Percentiles rank a stretch among this genome's conserved stretches.
Conservation (phyloP, 2,888 invertebrate species). For the Zhengitettix transpicula region DNA sequence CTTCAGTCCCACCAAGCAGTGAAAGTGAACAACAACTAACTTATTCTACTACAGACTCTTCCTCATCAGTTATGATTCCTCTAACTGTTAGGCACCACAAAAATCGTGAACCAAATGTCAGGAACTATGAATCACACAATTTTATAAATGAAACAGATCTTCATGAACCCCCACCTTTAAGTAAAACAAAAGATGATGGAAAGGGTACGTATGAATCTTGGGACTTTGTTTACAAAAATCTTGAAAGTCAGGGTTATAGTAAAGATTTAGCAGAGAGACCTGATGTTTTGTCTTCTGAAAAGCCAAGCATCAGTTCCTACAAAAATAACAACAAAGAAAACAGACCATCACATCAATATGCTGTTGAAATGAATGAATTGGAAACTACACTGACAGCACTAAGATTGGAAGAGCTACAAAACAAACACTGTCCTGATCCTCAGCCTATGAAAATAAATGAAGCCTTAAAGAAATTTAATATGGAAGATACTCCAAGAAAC, state of each 20-base stretch:
- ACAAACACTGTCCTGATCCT: constrained; percentile 17
- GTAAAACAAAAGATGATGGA: constrained; percentile 42
- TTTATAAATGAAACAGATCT: background rate
- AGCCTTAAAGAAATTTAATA: constrained; percentile 27
- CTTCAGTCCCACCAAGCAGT: constrained; percentile 1
- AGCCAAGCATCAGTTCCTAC: background rate
- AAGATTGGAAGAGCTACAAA: constrained; percentile 26
- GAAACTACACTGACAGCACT: constrained; percentile 39
- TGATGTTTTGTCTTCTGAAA: constrained; percentile 27
- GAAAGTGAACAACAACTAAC: constrained; percentile 5
- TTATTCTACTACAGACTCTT: constrained; percentile 6
- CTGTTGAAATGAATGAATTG: constrained; percentile 28
- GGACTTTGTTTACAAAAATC: constrained; percentile 63
- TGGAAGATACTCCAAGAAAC: constrained; percentile 3
- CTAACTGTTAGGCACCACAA: constrained; percentile 3
- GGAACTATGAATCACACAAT: background rate
- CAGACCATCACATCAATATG: background rate
- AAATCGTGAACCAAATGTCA: constrained; percentile 11
- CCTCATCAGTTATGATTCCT: constrained; percentile 6
- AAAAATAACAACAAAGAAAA: constrained; percentile 1
- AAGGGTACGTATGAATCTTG: constrained; percentile 50
- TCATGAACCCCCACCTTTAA: constrained; percentile 3
- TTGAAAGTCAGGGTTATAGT: constrained; percentile 54
- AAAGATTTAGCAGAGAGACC: constrained; percentile 47
- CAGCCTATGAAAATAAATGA: constrained; percentile 35